Conservation (phyloP, 2,888 invertebrate species). For the Auanema freiburgensis region DNA sequence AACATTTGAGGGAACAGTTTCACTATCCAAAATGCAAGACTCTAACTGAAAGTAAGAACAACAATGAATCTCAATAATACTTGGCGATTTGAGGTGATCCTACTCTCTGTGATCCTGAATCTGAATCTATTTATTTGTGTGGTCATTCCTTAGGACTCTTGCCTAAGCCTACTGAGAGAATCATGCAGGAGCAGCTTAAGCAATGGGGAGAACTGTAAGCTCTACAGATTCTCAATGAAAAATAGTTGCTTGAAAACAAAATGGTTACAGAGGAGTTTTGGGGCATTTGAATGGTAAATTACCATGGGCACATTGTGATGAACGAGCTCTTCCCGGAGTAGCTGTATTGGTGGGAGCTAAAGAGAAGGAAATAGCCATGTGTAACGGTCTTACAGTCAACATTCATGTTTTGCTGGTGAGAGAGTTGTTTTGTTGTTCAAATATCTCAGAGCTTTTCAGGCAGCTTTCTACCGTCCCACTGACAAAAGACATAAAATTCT, state of each 20-base stretch:
- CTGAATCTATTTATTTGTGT: conserved; percentile 70
- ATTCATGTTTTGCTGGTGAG: conserved; percentile 69
- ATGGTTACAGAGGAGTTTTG: conserved; percentile 58
- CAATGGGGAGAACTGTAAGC: conserved; percentile 69
- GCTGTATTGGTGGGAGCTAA: conserved; percentile 67
- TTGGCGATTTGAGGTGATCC: conserved; percentile 33
- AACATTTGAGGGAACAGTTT: conserved; percentile 48
- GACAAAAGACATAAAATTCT: conserved; percentile 69
- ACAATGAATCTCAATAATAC: neutral
- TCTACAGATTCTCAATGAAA: neutral
- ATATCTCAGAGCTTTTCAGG: conserved; percentile 52
- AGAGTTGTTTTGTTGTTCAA: neutral
- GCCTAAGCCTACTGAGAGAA: conserved; percentile 66
- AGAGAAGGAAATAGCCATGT: conserved; percentile 68
- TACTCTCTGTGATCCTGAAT: conserved; percentile 58
- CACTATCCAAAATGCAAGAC: conserved; percentile 51
- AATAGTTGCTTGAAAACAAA: neutral
- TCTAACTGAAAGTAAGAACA: conserved; percentile 48
- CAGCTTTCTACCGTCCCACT: conserved; percentile 71
- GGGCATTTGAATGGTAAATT: conserved; percentile 65
- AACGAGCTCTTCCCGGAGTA: conserved; percentile 58
- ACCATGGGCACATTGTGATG: conserved; percentile 68
- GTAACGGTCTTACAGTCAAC: conserved; percentile 71
- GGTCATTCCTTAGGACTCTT: conserved; percentile 71
- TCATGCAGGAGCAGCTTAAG: conserved; percentile 66